Evolutionary conservation across 92 coral and sea anemone genomes (phyloP).

Genomic region (Pocillopora meandrina): DNA sequence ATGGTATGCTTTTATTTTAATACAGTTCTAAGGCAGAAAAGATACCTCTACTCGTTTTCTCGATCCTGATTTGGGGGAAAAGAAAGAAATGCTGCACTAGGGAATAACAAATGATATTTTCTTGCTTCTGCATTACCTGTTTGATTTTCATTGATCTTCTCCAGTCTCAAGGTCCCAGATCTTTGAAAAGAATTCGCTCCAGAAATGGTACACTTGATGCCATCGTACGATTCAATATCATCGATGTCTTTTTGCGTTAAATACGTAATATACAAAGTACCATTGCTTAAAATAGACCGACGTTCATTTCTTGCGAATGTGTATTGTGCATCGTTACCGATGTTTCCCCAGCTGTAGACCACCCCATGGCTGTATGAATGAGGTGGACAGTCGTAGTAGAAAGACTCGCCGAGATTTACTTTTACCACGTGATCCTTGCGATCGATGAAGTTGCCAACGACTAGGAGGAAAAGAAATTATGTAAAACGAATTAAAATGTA

Average conservation of each 20-base stretch:
- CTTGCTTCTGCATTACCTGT: neutral
- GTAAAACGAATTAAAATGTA: too few species aligned
- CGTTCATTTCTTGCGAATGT: slow-evolving; percentile 7
- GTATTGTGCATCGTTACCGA: neutral
- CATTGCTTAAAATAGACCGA: slow-evolving; percentile 8
- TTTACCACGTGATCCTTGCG: neutral
- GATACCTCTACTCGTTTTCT: too few species aligned
- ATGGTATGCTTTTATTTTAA: too few species aligned
- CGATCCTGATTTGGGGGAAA: too few species aligned
- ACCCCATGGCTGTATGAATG: slow-evolving; percentile 16
- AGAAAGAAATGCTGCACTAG: too few species aligned
- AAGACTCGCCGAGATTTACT: slow-evolving; percentile 17
- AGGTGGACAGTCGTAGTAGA: slow-evolving; percentile 11
- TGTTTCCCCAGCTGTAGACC: slow-evolving; percentile 11
- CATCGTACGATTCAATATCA: neutral
- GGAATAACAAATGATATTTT: too few species aligned
- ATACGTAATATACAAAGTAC: slow-evolving; percentile 20
- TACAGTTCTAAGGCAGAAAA: too few species aligned
- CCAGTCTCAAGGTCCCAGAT: slow-evolving; percentile 6
- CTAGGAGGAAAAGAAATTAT: neutral
- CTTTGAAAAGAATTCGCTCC: slow-evolving; percentile 6
- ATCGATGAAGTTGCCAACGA: neutral
- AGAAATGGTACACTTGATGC: slow-evolving; percentile 11
- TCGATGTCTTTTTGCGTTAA: slow-evolving; percentile 19
- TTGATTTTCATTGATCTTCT: slow-evolving; percentile 9